Percentiles rank a stretch among this genome's conserved stretches.
These are phyloP conservation scores for Acridotheres tristis DNA, from an alignment of 2,797 vertebrate genomes.

Conservation along the genomic window DNA sequence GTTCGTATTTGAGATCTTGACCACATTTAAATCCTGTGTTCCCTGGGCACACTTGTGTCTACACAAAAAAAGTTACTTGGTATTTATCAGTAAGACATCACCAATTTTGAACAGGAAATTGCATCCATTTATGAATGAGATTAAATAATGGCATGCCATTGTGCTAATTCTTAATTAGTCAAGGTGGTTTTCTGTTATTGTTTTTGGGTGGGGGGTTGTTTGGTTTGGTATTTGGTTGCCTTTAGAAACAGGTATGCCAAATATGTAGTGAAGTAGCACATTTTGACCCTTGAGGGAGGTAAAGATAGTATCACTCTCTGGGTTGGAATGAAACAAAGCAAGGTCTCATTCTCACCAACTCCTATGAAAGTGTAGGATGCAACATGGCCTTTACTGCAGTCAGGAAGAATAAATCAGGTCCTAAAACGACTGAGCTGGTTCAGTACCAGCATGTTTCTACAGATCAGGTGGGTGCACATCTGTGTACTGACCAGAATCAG, in stretches of 20 bases:
- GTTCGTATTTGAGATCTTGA: neutral
- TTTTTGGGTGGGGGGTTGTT: neutral
- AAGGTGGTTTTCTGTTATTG: fast-evolving
- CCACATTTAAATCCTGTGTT: neutral
- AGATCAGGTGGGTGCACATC: neutral
- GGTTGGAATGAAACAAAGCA: neutral
- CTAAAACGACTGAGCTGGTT: neutral
- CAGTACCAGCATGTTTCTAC: neutral
- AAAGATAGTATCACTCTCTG: neutral
- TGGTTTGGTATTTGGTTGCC: neutral
- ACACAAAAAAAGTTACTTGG: neutral
- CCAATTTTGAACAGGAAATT: neutral
- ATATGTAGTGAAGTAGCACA: neutral
- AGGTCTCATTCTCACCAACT: neutral
- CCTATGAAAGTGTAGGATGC: neutral
- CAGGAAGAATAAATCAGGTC: neutral
- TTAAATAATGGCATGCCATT: neutral
- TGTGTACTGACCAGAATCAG: neutral
- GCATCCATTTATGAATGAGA: neutral
- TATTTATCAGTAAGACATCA: neutral
- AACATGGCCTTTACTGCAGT: neutral
- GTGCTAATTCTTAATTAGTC: neutral
- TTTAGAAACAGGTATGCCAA: neutral
- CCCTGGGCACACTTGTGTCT: neutral
- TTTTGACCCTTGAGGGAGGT: neutral